Percentiles rank a stretch among this genome's conserved stretches.
These are phyloP conservation scores for Camponotus vicinus DNA, from an alignment of 1,140 invertebrate species.

Conservation along the genomic window DNA sequence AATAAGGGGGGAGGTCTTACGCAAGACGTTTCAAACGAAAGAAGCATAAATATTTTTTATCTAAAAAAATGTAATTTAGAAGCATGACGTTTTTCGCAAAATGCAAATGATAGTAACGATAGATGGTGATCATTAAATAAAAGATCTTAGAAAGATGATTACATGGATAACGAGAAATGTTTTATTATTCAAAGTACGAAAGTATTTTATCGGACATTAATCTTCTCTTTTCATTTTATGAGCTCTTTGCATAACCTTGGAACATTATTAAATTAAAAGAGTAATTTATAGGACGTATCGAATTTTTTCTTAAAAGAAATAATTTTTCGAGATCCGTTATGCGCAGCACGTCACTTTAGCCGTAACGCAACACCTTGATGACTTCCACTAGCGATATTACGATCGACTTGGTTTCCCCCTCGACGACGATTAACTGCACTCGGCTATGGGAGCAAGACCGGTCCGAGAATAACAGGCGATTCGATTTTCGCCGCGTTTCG, in stretches of 20 bases:
- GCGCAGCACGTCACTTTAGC: conserved; percentile 8
- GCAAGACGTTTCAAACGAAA: conserved; percentile 5
- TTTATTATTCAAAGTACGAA: no score
- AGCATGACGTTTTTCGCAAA: neutral
- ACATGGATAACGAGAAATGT: neutral
- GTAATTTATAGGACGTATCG: neutral
- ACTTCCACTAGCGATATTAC: conserved; percentile 40
- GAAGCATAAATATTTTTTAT: neutral
- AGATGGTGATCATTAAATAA: neutral
- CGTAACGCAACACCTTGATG: conserved; percentile 43
- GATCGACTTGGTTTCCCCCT: conserved; percentile 6
- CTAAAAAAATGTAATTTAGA: neutral
- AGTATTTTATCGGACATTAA: neutral
- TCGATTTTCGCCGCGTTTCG: conserved; percentile 63
- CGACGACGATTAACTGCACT: conserved; percentile 39
- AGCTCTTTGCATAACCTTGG: neutral
- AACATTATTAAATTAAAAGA: conserved; percentile 4
- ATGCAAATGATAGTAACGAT: neutral
- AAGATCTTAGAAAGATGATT: neutral
- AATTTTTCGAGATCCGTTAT: conserved; percentile 50
- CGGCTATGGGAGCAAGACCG: conserved; percentile 28
- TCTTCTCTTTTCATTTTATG: neutral
- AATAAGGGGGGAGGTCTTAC: neutral
- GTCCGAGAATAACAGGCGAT: conserved; percentile 55
- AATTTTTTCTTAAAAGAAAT: neutral